Base-by-base conservation (phyloP, 1,140 invertebrate genomes). In the Orius insidiosus region DNA sequence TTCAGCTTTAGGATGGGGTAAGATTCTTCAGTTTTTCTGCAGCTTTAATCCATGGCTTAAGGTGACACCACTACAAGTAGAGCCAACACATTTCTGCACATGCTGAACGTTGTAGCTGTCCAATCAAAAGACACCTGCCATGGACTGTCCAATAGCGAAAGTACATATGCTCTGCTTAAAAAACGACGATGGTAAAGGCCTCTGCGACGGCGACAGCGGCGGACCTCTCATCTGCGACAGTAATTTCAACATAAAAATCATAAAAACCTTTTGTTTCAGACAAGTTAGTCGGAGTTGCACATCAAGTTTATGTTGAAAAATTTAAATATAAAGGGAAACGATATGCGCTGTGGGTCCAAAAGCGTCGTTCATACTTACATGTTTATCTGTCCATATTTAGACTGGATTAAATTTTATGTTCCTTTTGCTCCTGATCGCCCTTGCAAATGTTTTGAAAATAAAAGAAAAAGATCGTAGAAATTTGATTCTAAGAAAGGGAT, bases 321-420 rank as follows among this genome's bases (percentile, higher is more conserved):
- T 33, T 30, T 14, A 48, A 45, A 30, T 52, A 43, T 34, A 18
- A 19, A 4, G 46, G 34, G 34, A 39, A 39, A 13, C 13, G 50
- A 52, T 14, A 52, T 52, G 50, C 46, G 42, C 11, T 54, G 51
- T 46, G 51, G 51, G 10, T 48, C 51, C 0, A 34, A 24, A 32
- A 48, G 46, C 11, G 47, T 54, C 6, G 49, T 52, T 6, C 53
- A 54, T 41, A 54, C 53, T 10, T 52, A 54, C 42, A 54, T 54
- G 51, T 54, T 54, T 34, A 44, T 43, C 8, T 54, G 53, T n/a
- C 48, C 53, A 15, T 54, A 49, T 39, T 18, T 54, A 6, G 36
- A 54, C 39, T 52, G 53, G 53, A 48, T 54, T 14, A 35, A 46
- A 24, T 9, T 24, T 10, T 45, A 47, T 13, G 35, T 54, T 19